Evolutionary conservation across 2,113 vertebrate genomes (phyloP).

Genomic region (Serilophus lunatus): DNA sequence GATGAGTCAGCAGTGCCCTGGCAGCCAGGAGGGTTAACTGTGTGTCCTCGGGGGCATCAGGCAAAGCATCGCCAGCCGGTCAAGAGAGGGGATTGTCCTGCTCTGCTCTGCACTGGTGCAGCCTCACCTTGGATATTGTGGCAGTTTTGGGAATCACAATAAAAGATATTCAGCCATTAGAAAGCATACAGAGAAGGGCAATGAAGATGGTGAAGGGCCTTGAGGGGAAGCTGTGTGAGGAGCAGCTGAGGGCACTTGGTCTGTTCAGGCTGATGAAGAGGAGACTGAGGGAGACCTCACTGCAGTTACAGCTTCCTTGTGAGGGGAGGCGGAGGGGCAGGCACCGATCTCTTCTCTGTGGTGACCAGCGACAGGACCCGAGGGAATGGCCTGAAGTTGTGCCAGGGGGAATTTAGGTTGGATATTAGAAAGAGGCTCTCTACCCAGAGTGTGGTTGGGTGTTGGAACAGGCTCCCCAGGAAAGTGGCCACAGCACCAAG

Average conservation of each 20-base stretch:
- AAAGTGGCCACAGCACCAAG: background rate
- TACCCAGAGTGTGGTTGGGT: background rate
- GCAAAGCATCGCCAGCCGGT: rapidly evolving
- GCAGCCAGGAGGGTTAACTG: rapidly evolving
- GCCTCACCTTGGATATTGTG: background rate
- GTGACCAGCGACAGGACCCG: background rate
- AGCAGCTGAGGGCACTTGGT: background rate
- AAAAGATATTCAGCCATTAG: too few relatives aligned
- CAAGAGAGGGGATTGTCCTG: background rate
- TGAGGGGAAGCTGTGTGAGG: background rate
- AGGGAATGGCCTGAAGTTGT: background rate
- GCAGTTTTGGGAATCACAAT: background rate
- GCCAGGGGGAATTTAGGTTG: background rate
- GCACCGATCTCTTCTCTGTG: background rate
- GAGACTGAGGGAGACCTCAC: background rate
- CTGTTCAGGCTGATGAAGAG: background rate
- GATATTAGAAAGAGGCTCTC: background rate
- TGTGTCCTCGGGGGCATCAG: background rate
- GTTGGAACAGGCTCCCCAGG: background rate
- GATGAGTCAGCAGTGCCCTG: background rate
- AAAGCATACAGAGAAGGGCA: background rate
- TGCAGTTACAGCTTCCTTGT: rapidly evolving
- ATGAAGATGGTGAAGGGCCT: background rate
- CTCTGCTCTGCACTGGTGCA: rapidly evolving
- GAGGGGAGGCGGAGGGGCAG: background rate